A percentile compares a stretch with the other conserved stretches of the same genome.
phyloP scores from a whole-genome alignment of 2,888 invertebrate genomes.

The Dinocampus coccinellae region DNA sequence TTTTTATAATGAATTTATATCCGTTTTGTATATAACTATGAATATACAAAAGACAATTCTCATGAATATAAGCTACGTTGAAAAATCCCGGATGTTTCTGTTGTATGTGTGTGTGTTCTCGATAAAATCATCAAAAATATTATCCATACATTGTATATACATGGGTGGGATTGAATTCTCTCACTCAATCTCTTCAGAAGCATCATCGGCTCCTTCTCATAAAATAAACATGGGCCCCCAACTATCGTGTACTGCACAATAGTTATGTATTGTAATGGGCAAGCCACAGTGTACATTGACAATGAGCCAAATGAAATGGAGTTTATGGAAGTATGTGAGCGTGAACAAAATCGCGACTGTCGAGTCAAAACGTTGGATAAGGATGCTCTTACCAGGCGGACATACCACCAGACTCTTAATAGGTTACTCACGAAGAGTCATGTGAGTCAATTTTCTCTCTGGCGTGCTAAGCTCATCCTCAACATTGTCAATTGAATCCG shows the following conservation, averaged over 20 bases:
- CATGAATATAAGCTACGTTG: neutral
- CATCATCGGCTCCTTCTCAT: conserved; percentile 8
- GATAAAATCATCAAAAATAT: conserved; percentile 10
- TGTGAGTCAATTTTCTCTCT: conserved; percentile 47
- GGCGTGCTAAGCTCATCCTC: conserved; percentile 46
- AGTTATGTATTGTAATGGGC: too few relatives aligned
- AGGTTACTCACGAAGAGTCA: conserved; percentile 47
- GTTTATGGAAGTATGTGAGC: neutral
- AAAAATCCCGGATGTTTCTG: neutral
- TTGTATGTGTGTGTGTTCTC: neutral
- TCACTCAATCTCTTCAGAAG: neutral
- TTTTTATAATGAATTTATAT: neutral
- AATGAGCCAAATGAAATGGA: neutral
- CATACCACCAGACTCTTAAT: conserved; percentile 36
- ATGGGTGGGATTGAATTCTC: neutral
- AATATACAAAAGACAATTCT: neutral
- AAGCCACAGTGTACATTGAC: neutral
- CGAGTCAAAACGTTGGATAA: conserved; percentile 21
- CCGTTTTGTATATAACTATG: neutral
- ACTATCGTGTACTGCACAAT: too few relatives aligned
- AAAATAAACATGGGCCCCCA: conserved; percentile 33
- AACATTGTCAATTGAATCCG: conserved; percentile 45
- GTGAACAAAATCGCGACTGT: conserved; percentile 11
- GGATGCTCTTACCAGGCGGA: conserved; percentile 29
- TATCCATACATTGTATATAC: neutral